These are phyloP conservation scores for Parnassius orleans DNA, from an alignment of 2,888 invertebrate genomes.

Conservation along the genomic window DNA sequence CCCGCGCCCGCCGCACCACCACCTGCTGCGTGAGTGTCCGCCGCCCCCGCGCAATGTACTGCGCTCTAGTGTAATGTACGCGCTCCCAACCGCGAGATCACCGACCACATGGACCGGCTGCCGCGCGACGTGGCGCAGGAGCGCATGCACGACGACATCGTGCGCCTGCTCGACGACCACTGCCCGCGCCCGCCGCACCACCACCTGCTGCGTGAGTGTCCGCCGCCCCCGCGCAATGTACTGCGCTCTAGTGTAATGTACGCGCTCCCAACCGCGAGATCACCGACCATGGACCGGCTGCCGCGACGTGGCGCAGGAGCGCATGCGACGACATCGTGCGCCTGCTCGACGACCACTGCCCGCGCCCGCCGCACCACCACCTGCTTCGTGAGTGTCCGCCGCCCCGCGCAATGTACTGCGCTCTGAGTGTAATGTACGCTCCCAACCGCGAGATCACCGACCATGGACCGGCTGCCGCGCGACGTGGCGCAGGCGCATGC, in stretches of 20 bases:
- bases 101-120: too few species aligned
- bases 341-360: conserved; percentile 94
- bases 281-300: conserved; percentile 97
- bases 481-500: conserved; percentile 94
- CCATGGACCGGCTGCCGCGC: conserved; percentile 95
- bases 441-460: conserved; percentile 97
- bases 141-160: too few species aligned
- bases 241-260: too few species aligned
- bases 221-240: conserved; percentile 20
- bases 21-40: conserved; percentile 64
- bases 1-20: conserved; percentile 82
- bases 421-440: conserved; percentile 72
- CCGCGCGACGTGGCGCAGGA: too few species aligned
- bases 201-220: conserved; percentile 58
- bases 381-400: conserved; percentile 60
- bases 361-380: conserved; percentile 77
- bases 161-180: too few species aligned
- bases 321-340: conserved; percentile 96
- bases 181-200: too few species aligned
- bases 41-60: neutral
- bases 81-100: too few species aligned
- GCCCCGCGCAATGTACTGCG: neutral
- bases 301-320: conserved; percentile 96
- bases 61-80: too few species aligned
- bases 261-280: conserved; percentile 98